These are phyloP conservation scores for Spongia lamella DNA, from an alignment of 37 sponge, comb jelly and placozoan species.

Conservation along the genomic window DNA sequence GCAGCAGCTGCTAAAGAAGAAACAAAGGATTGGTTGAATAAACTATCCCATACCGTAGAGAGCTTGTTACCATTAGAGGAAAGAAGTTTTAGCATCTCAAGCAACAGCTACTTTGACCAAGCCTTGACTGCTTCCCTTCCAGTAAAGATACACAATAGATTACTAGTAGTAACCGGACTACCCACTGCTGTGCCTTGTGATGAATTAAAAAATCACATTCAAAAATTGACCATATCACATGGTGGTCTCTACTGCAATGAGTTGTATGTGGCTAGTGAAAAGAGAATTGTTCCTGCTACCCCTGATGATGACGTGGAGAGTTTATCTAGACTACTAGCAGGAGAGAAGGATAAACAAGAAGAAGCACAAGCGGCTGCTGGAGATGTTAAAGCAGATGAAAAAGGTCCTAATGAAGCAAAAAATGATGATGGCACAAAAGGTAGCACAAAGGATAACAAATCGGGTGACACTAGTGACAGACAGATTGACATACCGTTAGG, in stretches of 20 bases:
- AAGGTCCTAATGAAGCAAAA: background rate
- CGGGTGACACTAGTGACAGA: background rate
- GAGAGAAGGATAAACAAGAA: background rate
- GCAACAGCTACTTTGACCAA: too few relatives aligned
- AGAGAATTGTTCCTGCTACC: slow-evolving; percentile 40
- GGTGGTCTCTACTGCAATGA: slow-evolving; percentile 68
- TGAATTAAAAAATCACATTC: slow-evolving; percentile 13
- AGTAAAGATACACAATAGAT: slow-evolving; percentile 26
- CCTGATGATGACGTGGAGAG: slow-evolving; percentile 18
- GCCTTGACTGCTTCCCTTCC: slow-evolving; percentile 5
- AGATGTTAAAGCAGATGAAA: slow-evolving; percentile 4
- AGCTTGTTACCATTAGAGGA: slow-evolving; percentile 3
- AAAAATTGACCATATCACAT: slow-evolving; percentile 28
- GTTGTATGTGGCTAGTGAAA: slow-evolving; percentile 24
- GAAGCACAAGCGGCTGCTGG: background rate
- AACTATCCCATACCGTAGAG: background rate
- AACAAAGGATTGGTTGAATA: slow-evolving; percentile 38
- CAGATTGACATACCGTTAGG: slow-evolving; percentile 1
- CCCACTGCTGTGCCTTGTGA: slow-evolving; percentile 27
- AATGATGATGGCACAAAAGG: background rate
- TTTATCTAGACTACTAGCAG: background rate
- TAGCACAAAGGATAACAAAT: background rate
- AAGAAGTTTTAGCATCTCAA: background rate
- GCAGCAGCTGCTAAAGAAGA: background rate
- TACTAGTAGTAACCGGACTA: slow-evolving; percentile 75